These are phyloP conservation scores for Epizoanthus stellaris DNA, from an alignment of 92 coral and sea anemone species.

Conservation along the genomic window DNA sequence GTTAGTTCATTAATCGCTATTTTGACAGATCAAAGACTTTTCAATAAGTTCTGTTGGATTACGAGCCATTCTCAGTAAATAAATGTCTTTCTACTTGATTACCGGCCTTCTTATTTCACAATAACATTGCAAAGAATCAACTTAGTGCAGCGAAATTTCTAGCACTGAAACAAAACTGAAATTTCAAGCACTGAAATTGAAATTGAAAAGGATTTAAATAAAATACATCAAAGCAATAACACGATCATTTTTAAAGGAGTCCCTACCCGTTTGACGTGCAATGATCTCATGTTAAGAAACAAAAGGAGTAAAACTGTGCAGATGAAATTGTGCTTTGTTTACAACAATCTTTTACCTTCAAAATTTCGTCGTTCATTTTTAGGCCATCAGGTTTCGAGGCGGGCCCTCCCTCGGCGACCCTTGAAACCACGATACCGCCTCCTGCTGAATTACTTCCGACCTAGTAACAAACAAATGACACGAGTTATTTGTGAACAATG, in stretches of 20 bases:
- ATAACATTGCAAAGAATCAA: not conserved
- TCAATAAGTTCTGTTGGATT: constrained; percentile 75
- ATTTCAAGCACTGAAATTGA: constrained; percentile 2
- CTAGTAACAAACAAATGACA: constrained; percentile 54
- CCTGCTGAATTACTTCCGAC: constrained; percentile 85
- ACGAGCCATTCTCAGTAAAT: constrained; percentile 70
- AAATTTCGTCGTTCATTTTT: constrained; percentile 81
- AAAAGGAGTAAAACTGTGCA: constrained; percentile 23
- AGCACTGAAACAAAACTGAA: not conserved
- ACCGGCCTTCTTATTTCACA: not conserved
- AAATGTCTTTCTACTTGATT: constrained; percentile 31
- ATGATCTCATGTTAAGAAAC: constrained; percentile 43
- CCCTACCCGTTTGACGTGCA: constrained; percentile 8
- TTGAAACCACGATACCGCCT: constrained; percentile 96
- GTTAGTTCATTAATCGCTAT: constrained; percentile 86
- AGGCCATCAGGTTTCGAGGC: constrained; percentile 91
- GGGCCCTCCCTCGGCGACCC: constrained; percentile 97
- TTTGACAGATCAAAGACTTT: constrained; percentile 82
- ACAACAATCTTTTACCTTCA: constrained; percentile 72
- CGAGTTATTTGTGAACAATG: constrained; percentile 11
- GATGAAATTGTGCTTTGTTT: constrained; percentile 21
- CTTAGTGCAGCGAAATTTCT: not conserved
- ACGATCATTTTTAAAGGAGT: constrained; percentile 19
- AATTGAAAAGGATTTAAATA: constrained; percentile 16
- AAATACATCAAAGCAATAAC: constrained; percentile 8